Evolutionary conservation across 2,797 vertebrate species (phyloP), one percentile per base, ranked within the genome.

Genomic region (Acanthornis magna): DNA sequence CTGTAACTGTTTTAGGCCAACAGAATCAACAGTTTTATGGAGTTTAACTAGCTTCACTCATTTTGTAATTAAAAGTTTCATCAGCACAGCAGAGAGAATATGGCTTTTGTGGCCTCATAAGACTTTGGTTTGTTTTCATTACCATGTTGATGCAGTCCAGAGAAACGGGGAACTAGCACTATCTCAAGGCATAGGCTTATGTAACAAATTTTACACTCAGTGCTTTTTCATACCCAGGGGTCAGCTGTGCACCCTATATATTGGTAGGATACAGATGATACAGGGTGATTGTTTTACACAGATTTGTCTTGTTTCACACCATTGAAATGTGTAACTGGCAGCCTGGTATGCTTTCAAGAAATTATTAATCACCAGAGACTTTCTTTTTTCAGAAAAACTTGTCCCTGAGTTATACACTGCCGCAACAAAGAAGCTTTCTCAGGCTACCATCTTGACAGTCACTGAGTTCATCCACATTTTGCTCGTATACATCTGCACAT

Each of bases 61-160:
- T 83, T 82, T 91, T 84, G 47, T 91, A 86, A 96, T 95, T 79
- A 88, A 57, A 89, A 85, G 17, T 75, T 79, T 75, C 87, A 66
- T 54, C 88, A 68, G 45, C 36, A 25, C 55, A 90, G 71, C n/a
- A 79, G 53, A 57, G 22, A 60, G 55, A 53, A 70, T 11, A 16
- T 72, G 63, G 34, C 75, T 45, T 93, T 68, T 82, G 75, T 61
- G 55, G 79, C 30, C 50, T 96, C 58, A 81, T 68, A 55, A 73
- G 89, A 29, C 16, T 62, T 88, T 26, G 53, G 16, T 17, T 66
- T 88, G 26, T 92, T 91, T 96, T 63, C 78, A 43, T 82, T 83
- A 40, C 30, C 47, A 45, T 78, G 42, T 47, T 73, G 84, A 85
- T 87, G 29, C 34, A 51, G 79, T 76, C 70, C 88, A 92, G 84